Evolutionary conservation across 2,797 vertebrate species (phyloP), one percentile per base, ranked within the genome.

Genomic region (Lagodon rhomboides): DNA sequence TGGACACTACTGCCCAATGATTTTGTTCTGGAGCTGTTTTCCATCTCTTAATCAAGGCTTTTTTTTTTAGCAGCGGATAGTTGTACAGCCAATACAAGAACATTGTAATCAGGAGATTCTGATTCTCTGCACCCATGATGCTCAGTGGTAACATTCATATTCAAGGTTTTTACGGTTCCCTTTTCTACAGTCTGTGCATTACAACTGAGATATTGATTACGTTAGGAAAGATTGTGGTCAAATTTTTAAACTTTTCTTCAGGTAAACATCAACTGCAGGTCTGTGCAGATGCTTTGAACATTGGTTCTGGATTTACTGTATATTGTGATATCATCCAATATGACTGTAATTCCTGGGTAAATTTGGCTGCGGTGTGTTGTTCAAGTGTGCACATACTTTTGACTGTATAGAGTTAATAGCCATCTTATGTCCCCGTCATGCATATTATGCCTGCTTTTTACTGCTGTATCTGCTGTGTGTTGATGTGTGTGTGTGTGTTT

Each of bases 371-470:
- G 50, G n/a, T 47, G 51, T 47, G 44, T 17, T 22, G 58, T 68
- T 46, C 25, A 61, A 41, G 41, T 7, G 13, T 53, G 38, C 53
- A 47, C 51, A 55, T 12, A 44, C 38, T 62, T 47, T 34, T 27
- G 34, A 34, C 1, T 34, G 34, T 34, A 34, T 34, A 34, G 8
- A 34, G 8, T 8, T 9, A 34, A 34, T 9, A 34, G 7, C 34
- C 34, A 34, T 34, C 7, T 34, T 9, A 34, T 34, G 34, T 34
- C 34, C 34, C 34, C 34, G 2, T 34, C 34, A 34, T 9, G 34
- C 34, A 34, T 20, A 7, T 25, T 23, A 25, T 68, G 73, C 56
- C 63, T 82, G 49, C 6, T 38, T 53, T 46, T 58, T 15, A 44
- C 17, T 34, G 1, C 34, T 34, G 5, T 12, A 13, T 69, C 7